phyloP scores from a whole-genome alignment of 2,797 vertebrate genomes.

The Liasis olivaceus region DNA sequence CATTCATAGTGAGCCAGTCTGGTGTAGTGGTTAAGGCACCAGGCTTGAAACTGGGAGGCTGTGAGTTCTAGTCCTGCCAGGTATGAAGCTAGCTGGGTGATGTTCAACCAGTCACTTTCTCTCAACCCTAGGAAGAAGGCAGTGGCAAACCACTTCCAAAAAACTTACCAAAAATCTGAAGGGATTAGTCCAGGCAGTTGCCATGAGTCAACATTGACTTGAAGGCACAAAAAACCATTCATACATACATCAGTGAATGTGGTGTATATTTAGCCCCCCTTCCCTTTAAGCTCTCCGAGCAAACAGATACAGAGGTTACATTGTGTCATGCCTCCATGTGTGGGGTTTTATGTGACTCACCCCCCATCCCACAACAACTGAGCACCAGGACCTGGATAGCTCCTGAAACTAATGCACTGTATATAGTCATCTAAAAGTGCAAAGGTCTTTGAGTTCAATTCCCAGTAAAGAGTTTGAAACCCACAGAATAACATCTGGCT shows the following conservation, averaged over 20 bases:
- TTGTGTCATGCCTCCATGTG: background rate
- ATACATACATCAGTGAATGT: background rate
- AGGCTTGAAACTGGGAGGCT: background rate
- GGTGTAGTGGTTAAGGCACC: background rate
- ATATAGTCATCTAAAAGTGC: background rate
- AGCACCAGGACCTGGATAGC: background rate
- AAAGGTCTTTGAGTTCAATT: background rate
- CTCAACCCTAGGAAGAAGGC: background rate
- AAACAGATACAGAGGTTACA: background rate
- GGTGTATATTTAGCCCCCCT: background rate
- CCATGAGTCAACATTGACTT: background rate
- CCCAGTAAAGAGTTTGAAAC: background rate
- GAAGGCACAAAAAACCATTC: background rate
- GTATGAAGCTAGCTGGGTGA: background rate
- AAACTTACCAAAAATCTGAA: background rate
- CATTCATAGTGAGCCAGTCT: background rate
- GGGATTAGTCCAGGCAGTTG: background rate
- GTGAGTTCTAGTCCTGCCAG: background rate
- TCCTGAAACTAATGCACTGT: background rate
- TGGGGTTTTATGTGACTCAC: background rate
- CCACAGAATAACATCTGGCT: background rate
- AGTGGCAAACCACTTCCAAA: background rate
- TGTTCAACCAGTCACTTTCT: background rate
- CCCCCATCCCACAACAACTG: background rate
- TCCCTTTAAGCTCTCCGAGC: background rate